phyloP scores from a whole-genome alignment of 2,797 vertebrate genomes.

The Rhinophrynus dorsalis region DNA sequence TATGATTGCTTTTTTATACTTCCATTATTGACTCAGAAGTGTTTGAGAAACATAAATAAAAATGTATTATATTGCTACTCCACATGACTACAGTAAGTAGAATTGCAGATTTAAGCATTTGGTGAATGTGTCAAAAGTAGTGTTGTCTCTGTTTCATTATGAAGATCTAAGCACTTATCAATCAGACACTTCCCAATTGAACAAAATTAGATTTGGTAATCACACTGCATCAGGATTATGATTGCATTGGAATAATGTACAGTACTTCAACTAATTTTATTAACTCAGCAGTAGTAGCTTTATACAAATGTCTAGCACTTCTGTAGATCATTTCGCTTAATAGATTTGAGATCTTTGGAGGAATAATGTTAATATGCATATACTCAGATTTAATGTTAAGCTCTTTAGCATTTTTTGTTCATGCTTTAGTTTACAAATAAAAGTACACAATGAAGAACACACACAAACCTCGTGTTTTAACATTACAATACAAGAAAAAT shows the following conservation, averaged over 20 bases:
- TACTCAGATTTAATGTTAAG: slow-evolving; percentile 6
- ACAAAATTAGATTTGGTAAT: slow-evolving; percentile 46
- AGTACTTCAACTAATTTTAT: slow-evolving; percentile 36
- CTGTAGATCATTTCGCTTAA: slow-evolving; percentile 36
- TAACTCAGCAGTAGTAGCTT: slow-evolving; percentile 16
- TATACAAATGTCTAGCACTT: slow-evolving; percentile 31
- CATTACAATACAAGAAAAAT: no score
- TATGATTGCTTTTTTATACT: neutral
- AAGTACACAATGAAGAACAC: no score
- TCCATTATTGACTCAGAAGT: neutral
- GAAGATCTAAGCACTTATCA: slow-evolving; percentile 40
- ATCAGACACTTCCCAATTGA: slow-evolving; percentile 43
- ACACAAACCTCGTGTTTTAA: no score
- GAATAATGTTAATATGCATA: slow-evolving; percentile 29
- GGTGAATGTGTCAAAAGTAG: slow-evolving; percentile 15
- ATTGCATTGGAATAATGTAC: slow-evolving; percentile 48
- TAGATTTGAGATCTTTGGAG: slow-evolving; percentile 21
- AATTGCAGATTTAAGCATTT: neutral
- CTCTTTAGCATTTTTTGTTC: no score
- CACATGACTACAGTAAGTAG: neutral
- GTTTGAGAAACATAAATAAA: neutral
- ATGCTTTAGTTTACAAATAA: no score
- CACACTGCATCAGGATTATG: slow-evolving; percentile 33
- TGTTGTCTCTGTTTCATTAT: slow-evolving; percentile 10
- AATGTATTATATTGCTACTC: neutral